A percentile compares a stretch with the other conserved stretches of the same genome.
Evolutionary conservation across 2,888 invertebrate species (phyloP).

Genomic region (Meganola albula): DNA sequence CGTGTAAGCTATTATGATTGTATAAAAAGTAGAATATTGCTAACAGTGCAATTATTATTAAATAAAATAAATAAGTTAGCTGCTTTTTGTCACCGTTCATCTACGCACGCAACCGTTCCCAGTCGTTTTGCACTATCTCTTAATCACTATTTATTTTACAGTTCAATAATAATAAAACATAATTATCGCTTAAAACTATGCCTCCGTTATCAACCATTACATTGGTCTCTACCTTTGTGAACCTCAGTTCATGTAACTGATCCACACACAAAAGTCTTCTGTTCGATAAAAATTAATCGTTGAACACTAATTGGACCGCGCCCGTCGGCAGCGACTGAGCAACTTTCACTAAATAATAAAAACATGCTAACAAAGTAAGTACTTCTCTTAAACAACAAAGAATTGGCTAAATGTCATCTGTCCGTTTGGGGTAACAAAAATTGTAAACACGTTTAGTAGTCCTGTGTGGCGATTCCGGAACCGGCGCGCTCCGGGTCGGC

Average conservation of each 20-base stretch:
- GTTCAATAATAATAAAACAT: constrained; percentile 69
- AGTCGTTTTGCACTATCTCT: constrained; percentile 74
- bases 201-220: constrained; percentile 54
- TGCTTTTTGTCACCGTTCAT: constrained; percentile 32
- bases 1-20: no score
- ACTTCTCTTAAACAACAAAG: constrained; percentile 65
- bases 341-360: constrained; percentile 75
- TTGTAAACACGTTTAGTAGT: constrained; percentile 33
- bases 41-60: constrained; percentile 17
- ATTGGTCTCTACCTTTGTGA: constrained; percentile 41
- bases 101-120: constrained; percentile 69
- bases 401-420: constrained; percentile 65
- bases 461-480: constrained; percentile 28
- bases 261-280: constrained; percentile 50
- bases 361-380: constrained; percentile 72
- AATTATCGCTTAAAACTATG: constrained; percentile 64
- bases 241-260: constrained; percentile 42
- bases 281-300: constrained; percentile 60
- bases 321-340: constrained; percentile 71
- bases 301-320: constrained; percentile 72
- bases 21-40: no score
- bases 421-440: constrained; percentile 52
- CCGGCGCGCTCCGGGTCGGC: constrained; percentile 14
- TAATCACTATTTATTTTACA: constrained; percentile 62
- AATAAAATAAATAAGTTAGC: no score